Evolutionary conservation across 2,888 invertebrate genomes (phyloP).

Genomic region (Lathronympha strigana): DNA sequence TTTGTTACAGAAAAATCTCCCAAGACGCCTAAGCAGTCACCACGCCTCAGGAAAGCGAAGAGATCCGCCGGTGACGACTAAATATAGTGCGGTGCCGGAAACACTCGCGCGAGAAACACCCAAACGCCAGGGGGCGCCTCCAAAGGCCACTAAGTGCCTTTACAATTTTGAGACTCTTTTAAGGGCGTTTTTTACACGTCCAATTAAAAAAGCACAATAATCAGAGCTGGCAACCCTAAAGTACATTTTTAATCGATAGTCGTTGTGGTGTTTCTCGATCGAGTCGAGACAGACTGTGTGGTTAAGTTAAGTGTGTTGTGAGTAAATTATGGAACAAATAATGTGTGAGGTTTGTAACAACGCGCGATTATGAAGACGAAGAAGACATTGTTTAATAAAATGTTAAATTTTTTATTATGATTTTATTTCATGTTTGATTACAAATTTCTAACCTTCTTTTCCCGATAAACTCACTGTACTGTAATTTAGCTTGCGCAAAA

Average conservation of each 20-base stretch:
- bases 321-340: constrained; percentile 82
- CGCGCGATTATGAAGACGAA: constrained; percentile 58
- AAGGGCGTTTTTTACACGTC: constrained; percentile 37
- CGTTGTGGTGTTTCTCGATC: constrained; percentile 64
- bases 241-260: constrained; percentile 25
- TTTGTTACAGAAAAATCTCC: constrained; percentile 88
- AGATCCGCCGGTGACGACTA: constrained; percentile 89
- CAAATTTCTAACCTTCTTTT: neutral
- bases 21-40: constrained; percentile 87
- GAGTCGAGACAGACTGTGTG: constrained; percentile 70
- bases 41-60: constrained; percentile 91
- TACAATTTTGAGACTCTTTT: constrained; percentile 44
- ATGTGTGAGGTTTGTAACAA: constrained; percentile 75
- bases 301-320: constrained; percentile 75
- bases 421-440: constrained; percentile 42
- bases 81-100: constrained; percentile 48
- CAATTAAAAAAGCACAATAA: constrained; percentile 24
- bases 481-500: neutral
- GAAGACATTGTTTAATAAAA: constrained; percentile 81
- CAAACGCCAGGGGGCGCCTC: constrained; percentile 25
- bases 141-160: constrained; percentile 36
- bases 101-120: constrained; percentile 65
- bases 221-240: constrained; percentile 26
- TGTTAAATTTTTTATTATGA: constrained; percentile 68
- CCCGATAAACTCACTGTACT: neutral